phyloP scores from a whole-genome alignment of 1,140 invertebrate genomes.

The Ceratina australensis region DNA sequence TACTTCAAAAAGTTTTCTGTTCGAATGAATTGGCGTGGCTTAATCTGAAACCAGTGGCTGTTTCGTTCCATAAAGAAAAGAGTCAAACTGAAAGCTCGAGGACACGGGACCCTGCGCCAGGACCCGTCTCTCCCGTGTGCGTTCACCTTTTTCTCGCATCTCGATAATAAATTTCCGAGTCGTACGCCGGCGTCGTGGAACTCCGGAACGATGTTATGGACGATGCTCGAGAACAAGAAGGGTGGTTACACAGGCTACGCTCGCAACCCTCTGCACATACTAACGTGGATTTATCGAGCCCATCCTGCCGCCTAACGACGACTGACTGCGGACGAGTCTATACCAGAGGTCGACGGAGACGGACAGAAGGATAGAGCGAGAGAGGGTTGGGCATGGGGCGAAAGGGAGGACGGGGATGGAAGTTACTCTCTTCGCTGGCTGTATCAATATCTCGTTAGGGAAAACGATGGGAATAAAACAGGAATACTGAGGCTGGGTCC shows the following conservation, averaged over 20 bases:
- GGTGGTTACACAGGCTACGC: constrained; percentile 62
- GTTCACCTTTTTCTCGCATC: constrained; percentile 48
- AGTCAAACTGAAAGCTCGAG: constrained; percentile 1
- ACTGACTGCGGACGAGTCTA: constrained; percentile 57
- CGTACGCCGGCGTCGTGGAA: constrained; percentile 59
- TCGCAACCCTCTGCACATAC: constrained; percentile 64
- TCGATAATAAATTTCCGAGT: constrained; percentile 65
- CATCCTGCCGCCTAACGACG: constrained; percentile 60
- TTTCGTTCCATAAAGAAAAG: constrained; percentile 38
- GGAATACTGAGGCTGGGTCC: constrained; percentile 23
- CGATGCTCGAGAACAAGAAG: constrained; percentile 66
- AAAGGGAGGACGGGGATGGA: neutral
- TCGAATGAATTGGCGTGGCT: constrained; percentile 32
- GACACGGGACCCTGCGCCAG: constrained; percentile 29
- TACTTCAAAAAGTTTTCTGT: neutral
- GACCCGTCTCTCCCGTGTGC: constrained; percentile 6
- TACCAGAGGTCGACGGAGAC: constrained; percentile 13
- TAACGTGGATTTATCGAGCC: constrained; percentile 66
- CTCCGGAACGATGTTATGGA: constrained; percentile 64
- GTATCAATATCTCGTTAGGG: constrained; percentile 70
- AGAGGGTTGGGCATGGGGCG: neutral
- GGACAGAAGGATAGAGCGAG: neutral
- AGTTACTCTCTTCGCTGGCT: constrained; percentile 50
- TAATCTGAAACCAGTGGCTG: constrained; percentile 42
- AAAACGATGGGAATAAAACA: constrained; percentile 56